Percentiles rank a stretch among this genome's conserved stretches.
phyloP scores from a whole-genome alignment of 2,888 invertebrate genomes.

The Selenia dentaria region DNA sequence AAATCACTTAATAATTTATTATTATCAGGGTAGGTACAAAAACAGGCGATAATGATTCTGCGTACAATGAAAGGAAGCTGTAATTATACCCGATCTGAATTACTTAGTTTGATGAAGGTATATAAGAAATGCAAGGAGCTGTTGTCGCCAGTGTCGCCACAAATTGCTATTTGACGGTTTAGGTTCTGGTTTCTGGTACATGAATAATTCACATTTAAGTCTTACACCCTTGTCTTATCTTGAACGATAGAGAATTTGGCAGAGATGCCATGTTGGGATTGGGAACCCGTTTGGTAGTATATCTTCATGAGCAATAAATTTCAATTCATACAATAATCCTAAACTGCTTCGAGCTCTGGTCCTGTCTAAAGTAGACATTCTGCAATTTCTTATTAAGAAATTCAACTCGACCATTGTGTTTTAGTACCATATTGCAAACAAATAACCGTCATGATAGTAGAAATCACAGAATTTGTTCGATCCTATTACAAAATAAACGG shows the following conservation, averaged over 20 bases:
- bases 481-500: too few relatives aligned
- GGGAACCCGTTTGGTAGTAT: conserved; percentile 13
- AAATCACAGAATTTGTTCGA: too few relatives aligned
- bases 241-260: conserved; percentile 33
- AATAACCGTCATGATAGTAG: too few relatives aligned
- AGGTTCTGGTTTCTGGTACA: conserved; percentile 48
- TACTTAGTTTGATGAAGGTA: conserved; percentile 27
- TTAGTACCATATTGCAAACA: too few relatives aligned
- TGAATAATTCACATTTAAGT: conserved; percentile 69
- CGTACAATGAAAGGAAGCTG: too few relatives aligned
- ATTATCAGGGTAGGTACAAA: too few relatives aligned
- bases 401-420: too few relatives aligned
- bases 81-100: too few relatives aligned
- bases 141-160: conserved; percentile 43
- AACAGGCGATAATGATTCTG: too few relatives aligned
- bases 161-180: conserved; percentile 56
- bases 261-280: conserved; percentile 23
- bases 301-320: conserved; percentile 5
- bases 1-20: too few relatives aligned
- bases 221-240: conserved; percentile 51
- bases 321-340: conserved; percentile 1
- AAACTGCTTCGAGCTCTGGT: background rate
- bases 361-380: background rate
- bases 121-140: conserved; percentile 34
- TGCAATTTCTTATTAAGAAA: background rate